A percentile compares a stretch with the other conserved stretches of the same genome.
Conservation (phyloP, 1,140 invertebrate genomes). For the Atta texana region DNA sequence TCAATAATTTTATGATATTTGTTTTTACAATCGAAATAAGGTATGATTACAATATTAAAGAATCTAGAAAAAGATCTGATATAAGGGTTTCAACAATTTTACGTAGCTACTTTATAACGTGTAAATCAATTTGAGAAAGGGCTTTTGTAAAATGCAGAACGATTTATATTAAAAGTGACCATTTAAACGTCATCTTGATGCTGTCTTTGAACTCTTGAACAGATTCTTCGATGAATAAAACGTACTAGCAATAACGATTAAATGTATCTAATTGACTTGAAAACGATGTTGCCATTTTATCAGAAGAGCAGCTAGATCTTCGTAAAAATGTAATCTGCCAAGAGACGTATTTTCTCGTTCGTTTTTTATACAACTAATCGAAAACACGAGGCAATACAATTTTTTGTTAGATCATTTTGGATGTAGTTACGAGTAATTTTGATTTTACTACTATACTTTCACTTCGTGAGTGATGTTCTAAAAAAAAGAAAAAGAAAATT, state of each 20-base stretch:
- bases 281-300: conserved; percentile 23
- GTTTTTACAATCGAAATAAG: neutral
- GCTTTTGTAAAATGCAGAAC: conserved; percentile 6
- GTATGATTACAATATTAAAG: neutral
- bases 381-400: conserved; percentile 11
- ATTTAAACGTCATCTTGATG: conserved; percentile 34
- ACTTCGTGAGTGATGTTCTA: neutral
- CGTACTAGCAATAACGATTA: conserved; percentile 62
- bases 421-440: conserved; percentile 34
- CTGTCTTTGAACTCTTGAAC: neutral
- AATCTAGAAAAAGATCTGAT: neutral
- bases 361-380: conserved; percentile 38
- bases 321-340: conserved; percentile 26
- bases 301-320: conserved; percentile 13
- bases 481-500: neutral
- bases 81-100: neutral
- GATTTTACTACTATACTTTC: conserved; percentile 1
- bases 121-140: conserved; percentile 23
- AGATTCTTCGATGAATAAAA: conserved; percentile 58
- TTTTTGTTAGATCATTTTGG: conserved; percentile 18
- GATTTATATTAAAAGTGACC: conserved; percentile 58
- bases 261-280: conserved; percentile 67
- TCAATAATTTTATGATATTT: neutral
- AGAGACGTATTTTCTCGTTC: conserved; percentile 3
- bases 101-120: conserved; percentile 21